Percentiles rank a stretch among this genome's conserved stretches.
These are phyloP conservation scores for Rhombomys opimus DNA, from an alignment of 2,113 vertebrate species.

Conservation along the genomic window DNA sequence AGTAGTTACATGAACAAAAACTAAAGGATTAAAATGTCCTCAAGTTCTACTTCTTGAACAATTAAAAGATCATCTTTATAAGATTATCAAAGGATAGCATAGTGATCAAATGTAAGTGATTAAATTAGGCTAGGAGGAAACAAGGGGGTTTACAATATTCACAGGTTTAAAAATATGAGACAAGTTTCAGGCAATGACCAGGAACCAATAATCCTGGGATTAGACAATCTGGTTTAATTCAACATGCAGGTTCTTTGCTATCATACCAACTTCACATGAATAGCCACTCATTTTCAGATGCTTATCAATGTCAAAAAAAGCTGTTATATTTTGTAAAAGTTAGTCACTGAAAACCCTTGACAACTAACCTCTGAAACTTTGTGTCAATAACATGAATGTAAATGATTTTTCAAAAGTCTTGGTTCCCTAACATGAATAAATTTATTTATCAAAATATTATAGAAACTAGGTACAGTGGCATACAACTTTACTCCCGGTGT, in stretches of 20 bases:
- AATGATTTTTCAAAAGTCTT: not conserved
- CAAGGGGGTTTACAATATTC: not conserved
- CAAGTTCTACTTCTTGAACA: not conserved
- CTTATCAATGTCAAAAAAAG: slow-evolving; percentile 5
- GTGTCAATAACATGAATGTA: slow-evolving; percentile 19
- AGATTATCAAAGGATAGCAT: not conserved
- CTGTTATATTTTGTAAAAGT: not conserved
- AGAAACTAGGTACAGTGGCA: not conserved
- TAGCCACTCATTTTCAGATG: not conserved
- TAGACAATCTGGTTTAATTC: not conserved
- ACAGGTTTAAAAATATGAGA: not conserved
- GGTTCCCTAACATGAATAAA: not conserved
- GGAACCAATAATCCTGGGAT: not conserved
- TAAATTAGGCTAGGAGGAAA: not conserved
- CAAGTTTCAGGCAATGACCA: not conserved
- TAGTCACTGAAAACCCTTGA: not conserved
- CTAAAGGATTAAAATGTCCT: not conserved
- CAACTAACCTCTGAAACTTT: not conserved
- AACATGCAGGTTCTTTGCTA: not conserved
- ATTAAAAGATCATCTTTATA: not conserved
- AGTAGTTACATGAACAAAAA: not conserved
- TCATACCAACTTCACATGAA: not conserved
- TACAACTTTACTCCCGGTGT: not conserved
- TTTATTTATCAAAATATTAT: slow-evolving; percentile 9
- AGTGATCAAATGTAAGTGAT: not conserved